phyloP scores from a whole-genome alignment of 1,140 invertebrate species.

The Cydia strobilella region DNA sequence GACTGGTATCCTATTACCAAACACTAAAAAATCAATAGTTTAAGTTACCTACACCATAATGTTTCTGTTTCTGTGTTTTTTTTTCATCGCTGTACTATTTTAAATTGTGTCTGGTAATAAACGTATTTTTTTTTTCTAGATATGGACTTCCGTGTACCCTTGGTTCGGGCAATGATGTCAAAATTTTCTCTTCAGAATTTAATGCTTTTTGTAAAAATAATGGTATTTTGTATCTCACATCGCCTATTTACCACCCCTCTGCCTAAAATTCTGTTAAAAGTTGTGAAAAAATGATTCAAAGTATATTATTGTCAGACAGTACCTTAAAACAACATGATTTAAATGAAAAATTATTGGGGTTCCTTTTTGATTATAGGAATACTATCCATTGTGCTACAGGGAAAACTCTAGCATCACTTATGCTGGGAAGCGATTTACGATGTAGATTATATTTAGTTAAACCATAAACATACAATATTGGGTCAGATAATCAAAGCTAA shows the following conservation, averaged over 20 bases:
- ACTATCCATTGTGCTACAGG: slow-evolving; percentile 26
- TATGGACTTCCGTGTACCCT: slow-evolving; percentile 36
- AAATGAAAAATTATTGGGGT: slow-evolving; percentile 38
- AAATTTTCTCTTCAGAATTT: slow-evolving; percentile 39
- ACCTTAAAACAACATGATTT: background rate
- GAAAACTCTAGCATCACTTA: background rate
- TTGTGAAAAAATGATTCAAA: slow-evolving; percentile 38
- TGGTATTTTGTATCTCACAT: slow-evolving; percentile 41
- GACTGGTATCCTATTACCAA: no score
- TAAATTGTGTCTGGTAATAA: no score
- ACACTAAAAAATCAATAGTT: no score
- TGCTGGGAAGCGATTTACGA: slow-evolving; percentile 9
- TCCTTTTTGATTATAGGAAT: slow-evolving; percentile 26
- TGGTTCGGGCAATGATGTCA: slow-evolving; percentile 38
- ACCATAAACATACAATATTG: background rate
- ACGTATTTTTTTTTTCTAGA: no score
- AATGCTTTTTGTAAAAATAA: slow-evolving; percentile 38
- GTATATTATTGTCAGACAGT: slow-evolving; percentile 24
- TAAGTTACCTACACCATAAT: no score
- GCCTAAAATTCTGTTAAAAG: no score
- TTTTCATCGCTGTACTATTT: no score
- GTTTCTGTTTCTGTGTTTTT: no score
- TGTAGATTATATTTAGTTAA: slow-evolving; percentile 20
- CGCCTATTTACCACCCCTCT: slow-evolving; percentile 46
- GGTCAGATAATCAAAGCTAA: background rate